Percentiles rank a stretch among this genome's conserved stretches.
phyloP scores from a whole-genome alignment of 2,888 invertebrate species.

The Eugnorisma glareosa region DNA sequence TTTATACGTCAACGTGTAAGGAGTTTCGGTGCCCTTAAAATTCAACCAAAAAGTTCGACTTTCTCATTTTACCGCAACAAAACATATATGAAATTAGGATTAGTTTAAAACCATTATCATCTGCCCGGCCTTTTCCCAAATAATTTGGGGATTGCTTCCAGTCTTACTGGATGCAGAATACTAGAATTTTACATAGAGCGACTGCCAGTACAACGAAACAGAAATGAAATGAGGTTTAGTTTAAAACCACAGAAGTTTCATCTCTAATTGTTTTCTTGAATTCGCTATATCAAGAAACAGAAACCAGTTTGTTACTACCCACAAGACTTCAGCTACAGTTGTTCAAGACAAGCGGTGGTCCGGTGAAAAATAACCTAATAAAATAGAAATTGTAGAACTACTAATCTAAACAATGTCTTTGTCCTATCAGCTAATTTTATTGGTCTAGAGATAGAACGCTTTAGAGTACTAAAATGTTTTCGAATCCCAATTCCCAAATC shows the following conservation, averaged over 20 bases:
- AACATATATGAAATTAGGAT: not conserved
- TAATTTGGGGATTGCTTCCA: not conserved
- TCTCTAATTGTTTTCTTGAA: not conserved
- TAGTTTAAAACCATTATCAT: not conserved
- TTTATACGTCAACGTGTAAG: conserved; percentile 1
- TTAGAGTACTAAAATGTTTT: not conserved
- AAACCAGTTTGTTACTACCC: not conserved
- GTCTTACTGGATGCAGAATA: not conserved
- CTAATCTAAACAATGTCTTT: conserved; percentile 16
- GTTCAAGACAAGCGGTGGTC: not conserved
- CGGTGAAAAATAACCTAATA: conserved; percentile 13
- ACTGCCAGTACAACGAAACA: not conserved
- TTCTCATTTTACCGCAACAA: not conserved
- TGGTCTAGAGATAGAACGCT: not conserved
- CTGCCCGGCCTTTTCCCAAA: not conserved
- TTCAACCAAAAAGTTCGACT: conserved; percentile 1
- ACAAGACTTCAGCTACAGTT: conserved; percentile 1
- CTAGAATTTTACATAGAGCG: not conserved
- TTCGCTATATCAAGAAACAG: not conserved
- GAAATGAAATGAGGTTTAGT: not conserved
- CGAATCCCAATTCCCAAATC: conserved; percentile 4
- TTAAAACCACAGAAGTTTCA: not conserved
- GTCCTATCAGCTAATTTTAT: not conserved
- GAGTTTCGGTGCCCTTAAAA: not conserved
- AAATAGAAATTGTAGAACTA: conserved; percentile 3